Percentiles rank a stretch among this genome's conserved stretches.
phyloP scores from a whole-genome alignment of 2,797 vertebrate species.

The Pangasius sanitwongsei region DNA sequence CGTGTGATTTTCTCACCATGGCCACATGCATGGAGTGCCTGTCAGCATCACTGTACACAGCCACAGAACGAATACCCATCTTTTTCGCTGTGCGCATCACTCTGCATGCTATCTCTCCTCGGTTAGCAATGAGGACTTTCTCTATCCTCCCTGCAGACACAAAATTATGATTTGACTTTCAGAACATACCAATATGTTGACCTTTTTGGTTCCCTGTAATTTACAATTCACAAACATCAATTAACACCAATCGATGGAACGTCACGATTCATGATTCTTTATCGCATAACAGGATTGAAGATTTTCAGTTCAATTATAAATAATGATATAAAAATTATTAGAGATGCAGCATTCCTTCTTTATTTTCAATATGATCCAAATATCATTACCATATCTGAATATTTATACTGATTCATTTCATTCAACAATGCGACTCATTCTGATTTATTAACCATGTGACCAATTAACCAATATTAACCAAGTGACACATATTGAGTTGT shows the following conservation, averaged over 20 bases:
- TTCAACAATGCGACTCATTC: background rate
- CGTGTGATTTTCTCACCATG: slow-evolving; percentile 79
- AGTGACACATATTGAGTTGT: background rate
- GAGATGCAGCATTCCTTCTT: background rate
- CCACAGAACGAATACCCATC: slow-evolving; percentile 93
- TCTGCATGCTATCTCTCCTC: slow-evolving; percentile 95
- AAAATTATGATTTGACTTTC: slow-evolving; percentile 24
- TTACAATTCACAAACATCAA: background rate
- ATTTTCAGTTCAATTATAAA: background rate
- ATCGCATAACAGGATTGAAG: background rate
- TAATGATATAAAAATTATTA: background rate
- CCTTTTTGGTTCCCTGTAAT: background rate
- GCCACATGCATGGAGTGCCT: slow-evolving; percentile 90
- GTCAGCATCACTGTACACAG: slow-evolving; percentile 95
- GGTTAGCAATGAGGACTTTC: slow-evolving; percentile 93
- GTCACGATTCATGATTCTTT: background rate
- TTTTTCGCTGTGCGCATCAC: slow-evolving; percentile 94
- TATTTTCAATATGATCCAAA: background rate
- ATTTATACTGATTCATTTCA: background rate
- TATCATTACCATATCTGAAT: background rate
- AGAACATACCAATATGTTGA: background rate
- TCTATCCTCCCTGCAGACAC: slow-evolving; percentile 78
- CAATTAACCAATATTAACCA: background rate
- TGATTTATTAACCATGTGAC: background rate
- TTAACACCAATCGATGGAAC: background rate